A percentile compares a stretch with the other conserved stretches of the same genome.
These are phyloP conservation scores for Syndactyla subalaris DNA, from an alignment of 2,797 vertebrate species.

Conservation along the genomic window DNA sequence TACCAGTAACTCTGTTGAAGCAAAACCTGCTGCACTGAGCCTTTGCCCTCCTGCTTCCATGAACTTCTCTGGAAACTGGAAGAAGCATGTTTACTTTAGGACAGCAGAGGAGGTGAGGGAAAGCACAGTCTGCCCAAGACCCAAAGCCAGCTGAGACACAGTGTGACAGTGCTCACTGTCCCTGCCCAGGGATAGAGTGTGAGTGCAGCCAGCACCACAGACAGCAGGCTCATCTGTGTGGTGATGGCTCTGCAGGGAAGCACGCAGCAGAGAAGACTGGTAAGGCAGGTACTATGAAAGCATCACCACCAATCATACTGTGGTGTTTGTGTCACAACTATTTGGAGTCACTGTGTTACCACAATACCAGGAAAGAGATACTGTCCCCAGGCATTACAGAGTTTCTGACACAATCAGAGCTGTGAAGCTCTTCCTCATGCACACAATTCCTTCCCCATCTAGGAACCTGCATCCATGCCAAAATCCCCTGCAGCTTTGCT, in stretches of 20 bases:
- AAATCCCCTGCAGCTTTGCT: not conserved
- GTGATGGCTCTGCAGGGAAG: not conserved
- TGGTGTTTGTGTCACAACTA: not conserved
- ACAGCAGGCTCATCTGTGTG: rapidly evolving
- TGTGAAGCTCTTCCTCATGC: not conserved
- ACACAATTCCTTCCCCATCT: not conserved
- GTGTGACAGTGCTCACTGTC: not conserved
- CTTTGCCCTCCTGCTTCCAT: not conserved
- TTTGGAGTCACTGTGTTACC: not conserved
- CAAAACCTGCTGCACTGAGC: not conserved
- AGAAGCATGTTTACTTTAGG: not conserved
- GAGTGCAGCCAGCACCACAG: not conserved
- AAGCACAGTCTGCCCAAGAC: not conserved
- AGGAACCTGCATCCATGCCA: not conserved
- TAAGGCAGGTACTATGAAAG: not conserved
- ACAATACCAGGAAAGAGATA: not conserved
- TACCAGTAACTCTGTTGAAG: not conserved
- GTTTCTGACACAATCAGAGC: not conserved
- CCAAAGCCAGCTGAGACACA: not conserved
- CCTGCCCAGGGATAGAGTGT: not conserved
- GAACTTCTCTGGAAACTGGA: not conserved
- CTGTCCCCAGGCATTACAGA: not conserved
- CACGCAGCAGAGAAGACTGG: not conserved
- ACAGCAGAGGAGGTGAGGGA: not conserved
- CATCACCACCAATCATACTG: not conserved